Conservation (phyloP, 2,113 vertebrate genomes). For the Psittacus erithacus region DNA sequence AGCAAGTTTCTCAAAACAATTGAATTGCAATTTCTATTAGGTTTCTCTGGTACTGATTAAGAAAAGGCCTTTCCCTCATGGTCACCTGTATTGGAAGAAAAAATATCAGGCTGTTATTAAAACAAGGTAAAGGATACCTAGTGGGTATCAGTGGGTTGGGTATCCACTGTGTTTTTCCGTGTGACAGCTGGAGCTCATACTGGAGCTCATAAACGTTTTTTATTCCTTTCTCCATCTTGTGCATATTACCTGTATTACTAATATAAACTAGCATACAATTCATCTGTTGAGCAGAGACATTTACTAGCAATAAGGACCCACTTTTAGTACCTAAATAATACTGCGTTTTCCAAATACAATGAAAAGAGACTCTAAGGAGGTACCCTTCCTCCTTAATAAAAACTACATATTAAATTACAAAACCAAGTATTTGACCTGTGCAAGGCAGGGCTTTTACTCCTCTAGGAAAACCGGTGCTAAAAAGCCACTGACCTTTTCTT, state of each 20-base stretch:
- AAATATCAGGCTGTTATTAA: neutral
- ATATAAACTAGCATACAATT: neutral
- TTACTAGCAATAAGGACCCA: neutral
- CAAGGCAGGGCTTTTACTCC: neutral
- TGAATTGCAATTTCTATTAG: neutral
- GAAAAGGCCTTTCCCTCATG: neutral
- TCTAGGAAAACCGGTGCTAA: neutral
- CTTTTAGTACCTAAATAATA: neutral
- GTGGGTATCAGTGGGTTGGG: neutral
- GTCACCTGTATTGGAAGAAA: neutral
- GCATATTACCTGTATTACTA: neutral
- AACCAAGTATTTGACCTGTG: neutral
- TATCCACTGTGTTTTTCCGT: neutral
- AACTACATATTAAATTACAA: neutral
- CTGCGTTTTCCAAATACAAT: neutral
- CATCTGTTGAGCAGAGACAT: neutral
- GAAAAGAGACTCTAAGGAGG: neutral
- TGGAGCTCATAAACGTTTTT: neutral
- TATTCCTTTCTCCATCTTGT: neutral
- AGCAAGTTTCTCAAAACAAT: neutral
- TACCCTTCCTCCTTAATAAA: neutral
- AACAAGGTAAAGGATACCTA: neutral
- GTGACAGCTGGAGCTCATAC: neutral
- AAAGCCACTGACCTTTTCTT: constrained; percentile 1
- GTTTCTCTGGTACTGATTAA: neutral